Conservation (phyloP, 30 jellyfish, hydroid and myxozoan genomes). For the Morbakka virulenta region DNA sequence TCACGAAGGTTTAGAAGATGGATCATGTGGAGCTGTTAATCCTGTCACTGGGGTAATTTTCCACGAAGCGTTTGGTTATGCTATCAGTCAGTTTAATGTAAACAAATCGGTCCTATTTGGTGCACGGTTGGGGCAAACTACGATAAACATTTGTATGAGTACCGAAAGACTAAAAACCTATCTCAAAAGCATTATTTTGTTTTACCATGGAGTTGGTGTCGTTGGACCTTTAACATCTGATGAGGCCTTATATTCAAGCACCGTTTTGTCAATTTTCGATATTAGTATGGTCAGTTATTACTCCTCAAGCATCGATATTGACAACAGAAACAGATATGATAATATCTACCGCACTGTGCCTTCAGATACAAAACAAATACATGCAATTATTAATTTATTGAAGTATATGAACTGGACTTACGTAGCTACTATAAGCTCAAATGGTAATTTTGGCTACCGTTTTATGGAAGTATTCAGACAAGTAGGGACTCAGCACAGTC, state of each 20-base stretch:
- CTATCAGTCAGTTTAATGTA: slow-evolving; percentile 11
- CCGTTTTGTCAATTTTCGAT: slow-evolving; percentile 48
- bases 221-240: slow-evolving; percentile 68
- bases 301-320: slow-evolving; percentile 51
- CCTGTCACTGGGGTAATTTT: slow-evolving; percentile 38
- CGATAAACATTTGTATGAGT: slow-evolving; percentile 45
- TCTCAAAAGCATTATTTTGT: neutral
- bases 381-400: slow-evolving; percentile 53
- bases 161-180: slow-evolving; percentile 52
- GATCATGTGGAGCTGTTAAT: slow-evolving; percentile 65
- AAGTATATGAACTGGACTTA: slow-evolving; percentile 70
- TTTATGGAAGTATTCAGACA: slow-evolving; percentile 11
- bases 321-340: slow-evolving; percentile 34
- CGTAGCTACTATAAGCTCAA: slow-evolving; percentile 49
- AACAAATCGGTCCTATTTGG: slow-evolving; percentile 35
- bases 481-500: neutral
- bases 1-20: too few relatives aligned
- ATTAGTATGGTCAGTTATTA: slow-evolving; percentile 42
- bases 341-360: slow-evolving; percentile 82
- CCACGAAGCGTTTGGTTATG: slow-evolving; percentile 73
- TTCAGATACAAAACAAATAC: slow-evolving; percentile 53
- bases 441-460: slow-evolving; percentile 56
- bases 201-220: slow-evolving; percentile 8
- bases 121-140: slow-evolving; percentile 22
- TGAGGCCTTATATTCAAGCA: slow-evolving; percentile 44